These are phyloP conservation scores for Tetheella fluctuosa DNA, from an alignment of 2,888 invertebrate genomes.

Conservation along the genomic window DNA sequence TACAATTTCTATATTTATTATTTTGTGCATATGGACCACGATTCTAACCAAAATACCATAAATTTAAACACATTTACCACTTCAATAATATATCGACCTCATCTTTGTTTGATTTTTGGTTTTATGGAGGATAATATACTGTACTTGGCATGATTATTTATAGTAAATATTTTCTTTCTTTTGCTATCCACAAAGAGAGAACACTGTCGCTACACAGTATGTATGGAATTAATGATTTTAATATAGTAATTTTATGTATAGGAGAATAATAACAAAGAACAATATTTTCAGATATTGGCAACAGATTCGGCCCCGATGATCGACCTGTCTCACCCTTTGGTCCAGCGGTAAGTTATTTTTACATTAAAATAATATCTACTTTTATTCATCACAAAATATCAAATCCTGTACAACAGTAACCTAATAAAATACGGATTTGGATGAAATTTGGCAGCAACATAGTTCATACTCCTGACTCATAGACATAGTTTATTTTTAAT, in stretches of 20 bases:
- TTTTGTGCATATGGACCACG: no score
- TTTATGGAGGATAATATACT: background rate
- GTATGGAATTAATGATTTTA: background rate
- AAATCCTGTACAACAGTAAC: no score
- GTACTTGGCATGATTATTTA: background rate
- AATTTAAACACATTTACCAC: no score
- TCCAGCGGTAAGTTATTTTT: constrained; percentile 53
- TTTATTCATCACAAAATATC: no score
- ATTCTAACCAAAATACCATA: no score
- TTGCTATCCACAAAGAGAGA: background rate
- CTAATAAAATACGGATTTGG: no score
- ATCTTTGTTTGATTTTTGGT: background rate
- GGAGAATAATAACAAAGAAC: background rate
- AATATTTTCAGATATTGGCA: constrained; percentile 50
- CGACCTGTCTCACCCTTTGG: constrained; percentile 58
- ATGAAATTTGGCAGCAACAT: no score
- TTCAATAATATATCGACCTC: no score
- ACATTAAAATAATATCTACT: background rate
- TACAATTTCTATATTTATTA: no score
- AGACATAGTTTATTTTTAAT: no score
- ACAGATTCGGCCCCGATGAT: constrained; percentile 61
- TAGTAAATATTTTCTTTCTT: background rate
- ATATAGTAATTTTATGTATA: background rate
- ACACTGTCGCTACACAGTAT: background rate
- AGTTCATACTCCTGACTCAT: no score